phyloP scores from a whole-genome alignment of 2,888 invertebrate genomes.

The Tineola bisselliella region DNA sequence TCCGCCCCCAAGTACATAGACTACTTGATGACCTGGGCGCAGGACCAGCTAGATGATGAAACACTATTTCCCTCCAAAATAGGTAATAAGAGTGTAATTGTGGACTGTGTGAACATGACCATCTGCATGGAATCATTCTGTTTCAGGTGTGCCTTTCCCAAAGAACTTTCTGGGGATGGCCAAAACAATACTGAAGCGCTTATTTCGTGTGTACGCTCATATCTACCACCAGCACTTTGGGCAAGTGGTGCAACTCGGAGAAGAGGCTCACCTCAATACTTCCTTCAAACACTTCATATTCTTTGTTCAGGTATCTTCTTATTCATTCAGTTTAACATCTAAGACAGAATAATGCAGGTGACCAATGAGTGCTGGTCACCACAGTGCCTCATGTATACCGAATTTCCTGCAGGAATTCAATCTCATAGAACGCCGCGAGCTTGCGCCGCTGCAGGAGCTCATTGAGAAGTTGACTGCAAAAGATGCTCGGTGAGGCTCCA shows the following conservation, averaged over 20 bases:
- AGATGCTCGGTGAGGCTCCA: conserved; percentile 78
- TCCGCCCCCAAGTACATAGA: conserved; percentile 99
- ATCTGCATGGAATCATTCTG: not conserved
- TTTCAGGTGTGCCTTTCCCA: conserved; percentile 91
- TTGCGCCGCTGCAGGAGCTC: conserved; percentile 96
- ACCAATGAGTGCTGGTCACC: too few species aligned
- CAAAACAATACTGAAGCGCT: conserved; percentile 96
- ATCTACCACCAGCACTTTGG: conserved; percentile 99
- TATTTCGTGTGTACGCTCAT: conserved; percentile 99
- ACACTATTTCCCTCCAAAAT: conserved; percentile 98
- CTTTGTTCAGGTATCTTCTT: conserved; percentile 80
- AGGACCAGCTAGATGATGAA: conserved; percentile 99
- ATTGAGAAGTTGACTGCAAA: conserved; percentile 95
- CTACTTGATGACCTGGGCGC: conserved; percentile 99
- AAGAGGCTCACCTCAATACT: conserved; percentile 99
- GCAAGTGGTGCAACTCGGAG: conserved; percentile 96
- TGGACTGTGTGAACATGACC: not conserved
- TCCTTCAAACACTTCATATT: conserved; percentile 99
- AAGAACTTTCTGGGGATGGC: conserved; percentile 97
- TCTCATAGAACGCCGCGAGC: conserved; percentile 94
- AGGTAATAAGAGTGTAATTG: conserved; percentile 27
- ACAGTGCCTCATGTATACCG: too few species aligned
- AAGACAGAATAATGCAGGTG: too few species aligned
- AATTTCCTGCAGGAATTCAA: conserved; percentile 90
- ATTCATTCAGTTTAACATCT: conserved; percentile 23